Evolutionary conservation across 1,140 invertebrate species (phyloP).

Genomic region (Hypothenemus hampei): DNA sequence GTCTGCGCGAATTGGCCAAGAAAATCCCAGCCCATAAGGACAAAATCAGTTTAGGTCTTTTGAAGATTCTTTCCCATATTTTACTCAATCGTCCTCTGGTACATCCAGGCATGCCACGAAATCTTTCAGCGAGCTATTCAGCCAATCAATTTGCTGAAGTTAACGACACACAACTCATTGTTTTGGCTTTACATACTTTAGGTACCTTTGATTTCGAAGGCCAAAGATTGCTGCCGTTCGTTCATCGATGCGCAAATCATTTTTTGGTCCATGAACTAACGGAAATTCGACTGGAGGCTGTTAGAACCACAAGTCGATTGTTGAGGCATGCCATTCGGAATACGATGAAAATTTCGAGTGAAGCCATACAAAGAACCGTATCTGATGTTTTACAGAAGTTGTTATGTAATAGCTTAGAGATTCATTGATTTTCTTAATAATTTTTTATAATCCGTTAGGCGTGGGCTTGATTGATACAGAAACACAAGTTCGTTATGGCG

Average conservation of each 20-base stretch:
- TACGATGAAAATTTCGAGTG: constrained; percentile 57
- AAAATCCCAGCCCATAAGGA: constrained; percentile 82
- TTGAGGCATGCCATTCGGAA: constrained; percentile 73
- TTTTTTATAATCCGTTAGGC: constrained; percentile 48
- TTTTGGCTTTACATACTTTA: constrained; percentile 88
- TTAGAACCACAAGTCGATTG: constrained; percentile 86
- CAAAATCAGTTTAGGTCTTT: constrained; percentile 86
- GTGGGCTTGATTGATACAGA: constrained; percentile 96
- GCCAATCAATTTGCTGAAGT: constrained; percentile 46
- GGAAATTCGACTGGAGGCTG: constrained; percentile 90
- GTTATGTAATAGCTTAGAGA: constrained; percentile 44
- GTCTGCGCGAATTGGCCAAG: constrained; percentile 82
- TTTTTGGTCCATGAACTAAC: constrained; percentile 87
- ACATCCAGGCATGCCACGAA: constrained; percentile 70
- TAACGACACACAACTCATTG: constrained; percentile 76
- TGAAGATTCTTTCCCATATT: constrained; percentile 82
- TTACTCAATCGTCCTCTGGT: constrained; percentile 82
- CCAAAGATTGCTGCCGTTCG: constrained; percentile 87
- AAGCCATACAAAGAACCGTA: constrained; percentile 79
- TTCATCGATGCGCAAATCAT: constrained; percentile 85
- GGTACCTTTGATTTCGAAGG: constrained; percentile 92
- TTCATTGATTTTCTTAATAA: not conserved
- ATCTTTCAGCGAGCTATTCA: constrained; percentile 42
- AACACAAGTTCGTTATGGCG: constrained; percentile 88
- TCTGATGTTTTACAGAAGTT: constrained; percentile 87